Conservation (phyloP, 2,888 invertebrate genomes). For the Ectemnius lituratus region DNA sequence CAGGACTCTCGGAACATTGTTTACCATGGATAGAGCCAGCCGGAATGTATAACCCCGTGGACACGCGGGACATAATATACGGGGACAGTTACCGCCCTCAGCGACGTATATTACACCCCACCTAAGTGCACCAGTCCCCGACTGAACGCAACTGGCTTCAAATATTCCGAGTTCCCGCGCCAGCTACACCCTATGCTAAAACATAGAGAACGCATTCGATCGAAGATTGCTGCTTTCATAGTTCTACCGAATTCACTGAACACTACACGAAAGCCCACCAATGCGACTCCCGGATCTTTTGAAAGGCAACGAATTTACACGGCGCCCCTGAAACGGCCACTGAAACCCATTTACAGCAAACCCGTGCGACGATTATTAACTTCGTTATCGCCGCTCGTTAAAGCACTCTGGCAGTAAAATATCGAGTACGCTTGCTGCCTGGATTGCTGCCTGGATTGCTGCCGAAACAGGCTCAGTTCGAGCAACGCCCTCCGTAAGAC, state of each 20-base stretch:
- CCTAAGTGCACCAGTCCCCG: conserved; percentile 62
- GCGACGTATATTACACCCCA: conserved; percentile 71
- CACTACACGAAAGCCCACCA: not conserved
- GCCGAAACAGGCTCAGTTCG: too few relatives aligned
- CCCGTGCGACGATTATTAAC: not conserved
- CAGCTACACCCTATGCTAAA: too few relatives aligned
- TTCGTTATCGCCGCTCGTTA: not conserved
- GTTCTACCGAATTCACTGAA: not conserved
- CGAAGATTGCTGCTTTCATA: not conserved
- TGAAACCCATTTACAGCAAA: not conserved
- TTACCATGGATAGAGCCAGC: conserved; percentile 54
- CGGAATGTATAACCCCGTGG: conserved; percentile 65
- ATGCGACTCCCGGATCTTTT: not conserved
- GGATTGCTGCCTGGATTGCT: too few relatives aligned
- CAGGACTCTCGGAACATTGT: conserved; percentile 64
- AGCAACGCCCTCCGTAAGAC: too few relatives aligned
- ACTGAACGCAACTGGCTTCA: conserved; percentile 34
- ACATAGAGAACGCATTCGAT: not conserved
- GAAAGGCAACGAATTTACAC: not conserved
- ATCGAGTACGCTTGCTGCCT: too few relatives aligned
- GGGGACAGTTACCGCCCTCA: conserved; percentile 71
- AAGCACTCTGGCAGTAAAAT: too few relatives aligned
- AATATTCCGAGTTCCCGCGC: conserved; percentile 37
- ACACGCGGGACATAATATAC: conserved; percentile 70
- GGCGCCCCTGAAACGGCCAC: not conserved